Percentiles rank a stretch among this genome's conserved stretches.
These are phyloP conservation scores for Sturnira hondurensis DNA, from an alignment of 2,113 vertebrate genomes.

Conservation along the genomic window DNA sequence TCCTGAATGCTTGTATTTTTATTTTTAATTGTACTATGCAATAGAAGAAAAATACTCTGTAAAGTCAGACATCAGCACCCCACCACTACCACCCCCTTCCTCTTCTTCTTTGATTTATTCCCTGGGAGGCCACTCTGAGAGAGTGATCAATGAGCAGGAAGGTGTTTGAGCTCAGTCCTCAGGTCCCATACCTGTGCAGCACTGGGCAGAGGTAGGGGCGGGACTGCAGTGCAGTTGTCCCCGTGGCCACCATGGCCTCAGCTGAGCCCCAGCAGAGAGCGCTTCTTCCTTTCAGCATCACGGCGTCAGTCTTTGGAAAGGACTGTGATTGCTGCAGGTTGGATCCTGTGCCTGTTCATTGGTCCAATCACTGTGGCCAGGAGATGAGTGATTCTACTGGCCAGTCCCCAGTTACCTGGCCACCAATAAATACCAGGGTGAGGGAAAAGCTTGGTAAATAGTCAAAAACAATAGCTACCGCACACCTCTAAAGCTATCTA, in stretches of 20 bases:
- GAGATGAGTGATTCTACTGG: neutral
- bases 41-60: neutral
- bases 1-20: neutral
- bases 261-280: neutral
- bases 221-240: rapidly evolving
- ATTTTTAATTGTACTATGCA: neutral
- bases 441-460: neutral
- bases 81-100: neutral
- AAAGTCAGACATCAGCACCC: neutral
- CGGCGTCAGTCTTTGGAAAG: neutral
- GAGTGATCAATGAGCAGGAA: neutral
- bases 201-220: neutral
- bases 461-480: neutral
- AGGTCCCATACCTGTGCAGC: neutral
- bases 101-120: neutral
- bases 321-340: neutral
- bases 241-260: neutral
- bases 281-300: neutral
- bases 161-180: neutral
- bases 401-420: neutral
- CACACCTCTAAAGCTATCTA: neutral
- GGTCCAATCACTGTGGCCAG: neutral
- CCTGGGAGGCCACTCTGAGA: neutral
- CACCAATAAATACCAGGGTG: neutral
- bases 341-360: neutral